Evolutionary conservation across 2,888 invertebrate genomes (phyloP), one percentile per base, ranked within the genome.

Genomic region (Erebia palarica): DNA sequence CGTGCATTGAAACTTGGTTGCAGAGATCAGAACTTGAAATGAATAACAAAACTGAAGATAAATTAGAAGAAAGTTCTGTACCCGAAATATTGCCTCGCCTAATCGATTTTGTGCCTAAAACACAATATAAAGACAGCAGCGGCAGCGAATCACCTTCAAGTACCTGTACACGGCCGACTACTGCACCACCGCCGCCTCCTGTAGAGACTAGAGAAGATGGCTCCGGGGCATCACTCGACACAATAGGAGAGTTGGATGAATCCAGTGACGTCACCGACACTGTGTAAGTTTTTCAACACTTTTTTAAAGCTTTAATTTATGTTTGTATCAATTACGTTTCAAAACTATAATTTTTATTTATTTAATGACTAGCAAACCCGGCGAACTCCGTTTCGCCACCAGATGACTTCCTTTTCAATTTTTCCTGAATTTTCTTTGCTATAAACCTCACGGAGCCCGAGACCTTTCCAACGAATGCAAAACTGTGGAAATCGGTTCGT

Each of bases 81-180:
- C 89, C 92, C 16, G 93, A 93, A 82, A 89, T 92, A 76, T 85
- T 96, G 74, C 96, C 96, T 14, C 94, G 96, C 64, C 88, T 96
- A 8, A 96, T 96, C 71, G 96, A 96, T 86, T 95, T 96, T 83
- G 95, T 96, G 36, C 95, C 96, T 11, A 96, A 96, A 82, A 91
- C 93, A 64, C 90, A 92, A 78, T 93, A 85, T 73, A 92, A 93
- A 76, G 92, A 92, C 73, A 83, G 77, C 73, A 83, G 77, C 70
- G 78, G 75, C 18, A 84, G 78, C 70, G 89, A 89, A 67, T 47
- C 82, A 47, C 75, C 83, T 16, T 61, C 78, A n/a, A 77, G 90
- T 74, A 79, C 78, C n/a, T 78, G 90, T 74, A 79, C 83, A 10
- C 82, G 91, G 42, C 91, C 91, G 1, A 91, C 89, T 4, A 84